Evolutionary conservation across 2,888 invertebrate species (phyloP), one percentile per base, ranked within the genome.

Genomic region (Yponomeuta plumbellus): DNA sequence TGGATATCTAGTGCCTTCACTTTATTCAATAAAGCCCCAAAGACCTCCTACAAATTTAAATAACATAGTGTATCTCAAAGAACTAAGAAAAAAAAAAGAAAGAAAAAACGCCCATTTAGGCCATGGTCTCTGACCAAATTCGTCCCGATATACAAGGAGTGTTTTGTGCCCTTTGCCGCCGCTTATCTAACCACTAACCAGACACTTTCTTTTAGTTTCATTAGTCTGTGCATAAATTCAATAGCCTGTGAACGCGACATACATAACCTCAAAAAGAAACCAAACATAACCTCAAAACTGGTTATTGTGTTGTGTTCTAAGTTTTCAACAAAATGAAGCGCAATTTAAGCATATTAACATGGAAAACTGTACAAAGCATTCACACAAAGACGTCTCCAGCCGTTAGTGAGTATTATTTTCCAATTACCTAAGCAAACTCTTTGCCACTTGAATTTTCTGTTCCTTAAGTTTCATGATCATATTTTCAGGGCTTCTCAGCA

Each of bases 401-500:
- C 22, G 40, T 52, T 13, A 21, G 63, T 63, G 17, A 63, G 63
- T 63, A 22, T 34, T 1, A 34, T 21, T 22, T 40, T 13, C 11
- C 21, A 23, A 13, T 10, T 23, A 22, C 22, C 11, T 11, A 21
- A 23, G 0, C 11, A 52, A 52, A 52, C 3, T 17, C 44, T 52
- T 52, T 22, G 21, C 22, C 1, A 22, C 11, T 11, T 5, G 11
- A n/a, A n/a, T 58, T 17, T 20, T 13, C 11, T 21, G 57, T 58
- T 58, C 10, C 21, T 1, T 1, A 59, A 21, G 17, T 52, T 52
- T 52, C 17, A 13, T 17, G 17, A 52, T 52, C 44, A 17, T 40
- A 65, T 61, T 81, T 83, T 21, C 67, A 92, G 92, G 91, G 76
- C 85, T 76, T 71, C 69, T 90, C 58, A 91, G 93, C 66, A 92